A percentile compares a stretch with the other conserved stretches of the same genome.
Conservation (phyloP, 2,113 vertebrate genomes). For the Micronisus gabar region DNA sequence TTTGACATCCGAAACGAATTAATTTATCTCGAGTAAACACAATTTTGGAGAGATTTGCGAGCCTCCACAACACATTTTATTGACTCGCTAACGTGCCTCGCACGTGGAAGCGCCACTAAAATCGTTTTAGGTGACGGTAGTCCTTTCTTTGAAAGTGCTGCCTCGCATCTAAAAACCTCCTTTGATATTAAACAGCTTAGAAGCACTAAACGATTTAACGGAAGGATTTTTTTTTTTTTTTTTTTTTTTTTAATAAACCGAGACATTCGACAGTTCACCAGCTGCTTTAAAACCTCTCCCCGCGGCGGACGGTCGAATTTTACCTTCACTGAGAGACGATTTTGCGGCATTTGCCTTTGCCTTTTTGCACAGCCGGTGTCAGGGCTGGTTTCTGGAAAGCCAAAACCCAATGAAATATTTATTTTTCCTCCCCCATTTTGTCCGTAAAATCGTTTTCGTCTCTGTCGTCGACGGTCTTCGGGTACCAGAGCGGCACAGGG, state of each 20-base stretch:
- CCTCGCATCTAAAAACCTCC: not conserved
- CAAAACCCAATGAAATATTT: no score
- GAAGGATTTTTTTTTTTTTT: not conserved
- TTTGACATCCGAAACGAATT: not conserved
- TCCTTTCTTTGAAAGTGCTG: not conserved
- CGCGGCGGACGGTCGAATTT: no score
- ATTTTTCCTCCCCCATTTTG: no score
- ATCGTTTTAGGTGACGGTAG: not conserved
- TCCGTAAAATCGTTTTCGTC: no score
- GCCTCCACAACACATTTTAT: not conserved
- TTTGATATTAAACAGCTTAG: not conserved
- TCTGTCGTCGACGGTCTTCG: no score
- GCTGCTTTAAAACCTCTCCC: no score
- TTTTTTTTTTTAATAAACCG: not conserved
- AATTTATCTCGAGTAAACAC: not conserved
- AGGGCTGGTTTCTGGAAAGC: no score
- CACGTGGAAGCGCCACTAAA: not conserved
- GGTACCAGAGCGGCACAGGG: no score
- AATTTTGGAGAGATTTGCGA: not conserved
- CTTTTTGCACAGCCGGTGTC: no score
- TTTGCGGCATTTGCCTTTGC: no score
- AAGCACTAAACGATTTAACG: not conserved
- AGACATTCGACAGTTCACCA: no score
- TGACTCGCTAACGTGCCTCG: not conserved
- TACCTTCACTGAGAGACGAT: no score